Evolutionary conservation across 2,797 vertebrate genomes (phyloP), one percentile per base, ranked within the genome.

Genomic region (Morus bassanus): DNA sequence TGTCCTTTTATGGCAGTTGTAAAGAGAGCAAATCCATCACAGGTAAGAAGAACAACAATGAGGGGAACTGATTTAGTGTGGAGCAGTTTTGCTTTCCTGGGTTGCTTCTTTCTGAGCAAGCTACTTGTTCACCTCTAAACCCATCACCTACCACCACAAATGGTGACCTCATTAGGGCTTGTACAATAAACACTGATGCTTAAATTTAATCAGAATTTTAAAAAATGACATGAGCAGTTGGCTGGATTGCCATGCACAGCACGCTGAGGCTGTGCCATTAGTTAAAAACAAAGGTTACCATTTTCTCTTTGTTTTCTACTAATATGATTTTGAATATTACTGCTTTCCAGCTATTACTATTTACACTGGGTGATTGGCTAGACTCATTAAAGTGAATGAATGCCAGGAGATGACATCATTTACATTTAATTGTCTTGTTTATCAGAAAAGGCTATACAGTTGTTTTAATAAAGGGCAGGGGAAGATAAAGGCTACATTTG

Each of bases 241-340:
- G 61, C 97, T 96, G 98, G 97, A 98, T 98, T 98, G 97, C 97
- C 98, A 41, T 2, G 2, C 35, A 37, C 78, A 56, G 56, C 83
- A 64, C 4, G 3, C 14, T 5, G 57, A 81, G 18, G 7, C 75
- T n/a, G 97, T 98, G 89, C 97, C 98, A 98, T 98, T 98, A 98
- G 97, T 98, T 98, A 93, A 92, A 98, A 98, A 97, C 95, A 98
- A 99, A 99, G 98, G 98, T 99, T 98, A 97, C 88, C 25, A n/a
- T 89, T 96, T 98, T 98, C 97, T 98, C 98, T 98, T 94, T 94
- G 93, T 91, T 89, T 83, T 76, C 87, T 93, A 77, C 87, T 97
- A 97, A 97, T 96, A 93, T 17, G 64, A 95, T 97, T 96, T 88
- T 46, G 82, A 96, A 70, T 92, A 95, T 96, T 92, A 94, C 80